A percentile compares a stretch with the other conserved stretches of the same genome.
These are phyloP conservation scores for Phengaris arion DNA, from an alignment of 2,888 invertebrate genomes.

Conservation along the genomic window DNA sequence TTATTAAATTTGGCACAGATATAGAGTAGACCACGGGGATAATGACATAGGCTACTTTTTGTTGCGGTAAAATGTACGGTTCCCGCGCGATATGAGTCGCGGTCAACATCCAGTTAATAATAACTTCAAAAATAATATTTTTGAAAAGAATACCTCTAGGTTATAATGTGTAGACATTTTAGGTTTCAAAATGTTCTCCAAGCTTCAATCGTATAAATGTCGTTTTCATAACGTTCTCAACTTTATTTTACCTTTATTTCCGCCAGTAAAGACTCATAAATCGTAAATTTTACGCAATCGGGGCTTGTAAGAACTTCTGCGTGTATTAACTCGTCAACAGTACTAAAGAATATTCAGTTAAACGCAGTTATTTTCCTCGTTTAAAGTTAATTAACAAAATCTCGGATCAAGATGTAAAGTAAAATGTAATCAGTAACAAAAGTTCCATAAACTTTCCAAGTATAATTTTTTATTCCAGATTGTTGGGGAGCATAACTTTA, in stretches of 20 bases:
- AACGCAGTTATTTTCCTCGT: slow-evolving; percentile 3
- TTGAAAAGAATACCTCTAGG: background rate
- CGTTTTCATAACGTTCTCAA: background rate
- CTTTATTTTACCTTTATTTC: background rate
- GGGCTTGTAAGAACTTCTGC: background rate
- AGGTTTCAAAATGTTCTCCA: background rate
- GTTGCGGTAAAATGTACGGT: too few species aligned
- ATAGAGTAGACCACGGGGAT: too few species aligned
- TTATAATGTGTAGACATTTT: background rate
- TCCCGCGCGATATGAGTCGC: too few species aligned
- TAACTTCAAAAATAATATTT: too few species aligned
- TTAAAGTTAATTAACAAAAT: slow-evolving; percentile 7
- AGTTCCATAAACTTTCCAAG: background rate
- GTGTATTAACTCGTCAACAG: background rate
- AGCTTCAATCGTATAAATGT: background rate
- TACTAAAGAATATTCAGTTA: background rate
- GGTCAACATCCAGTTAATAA: too few species aligned
- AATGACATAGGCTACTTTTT: too few species aligned
- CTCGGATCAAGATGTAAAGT: background rate
- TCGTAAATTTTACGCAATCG: background rate
- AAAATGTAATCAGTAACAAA: slow-evolving; percentile 16
- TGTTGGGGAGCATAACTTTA: background rate
- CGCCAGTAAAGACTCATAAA: background rate
- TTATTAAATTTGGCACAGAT: too few species aligned
- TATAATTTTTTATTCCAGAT: background rate